These are phyloP conservation scores for Penaeus monodon DNA, from an alignment of 2,888 invertebrate genomes.

Conservation along the genomic window DNA sequence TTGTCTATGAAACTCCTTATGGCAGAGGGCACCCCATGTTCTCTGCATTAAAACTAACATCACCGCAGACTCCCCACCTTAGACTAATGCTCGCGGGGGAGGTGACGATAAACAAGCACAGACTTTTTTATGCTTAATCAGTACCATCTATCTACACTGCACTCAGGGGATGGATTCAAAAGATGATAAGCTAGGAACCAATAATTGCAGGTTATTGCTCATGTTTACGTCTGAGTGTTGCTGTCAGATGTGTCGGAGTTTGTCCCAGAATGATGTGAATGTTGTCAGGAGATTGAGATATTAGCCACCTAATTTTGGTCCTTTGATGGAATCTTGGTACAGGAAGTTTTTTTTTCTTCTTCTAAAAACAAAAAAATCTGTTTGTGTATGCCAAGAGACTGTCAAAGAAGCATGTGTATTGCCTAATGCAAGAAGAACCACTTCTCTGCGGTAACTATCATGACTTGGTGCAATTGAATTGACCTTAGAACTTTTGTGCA, in stretches of 20 bases:
- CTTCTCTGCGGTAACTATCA: slow-evolving; percentile 31
- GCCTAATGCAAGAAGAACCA: no score
- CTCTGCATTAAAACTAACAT: slow-evolving; percentile 21
- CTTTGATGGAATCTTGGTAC: no score
- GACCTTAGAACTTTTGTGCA: slow-evolving; percentile 38
- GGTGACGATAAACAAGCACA: slow-evolving; percentile 40
- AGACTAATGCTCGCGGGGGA: slow-evolving; percentile 24
- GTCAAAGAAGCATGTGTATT: no score
- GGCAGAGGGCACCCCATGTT: background rate
- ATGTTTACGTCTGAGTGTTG: slow-evolving; percentile 31
- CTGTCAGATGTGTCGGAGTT: no score
- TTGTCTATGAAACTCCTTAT: slow-evolving; percentile 26
- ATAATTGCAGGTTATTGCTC: slow-evolving; percentile 37
- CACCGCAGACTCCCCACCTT: slow-evolving; percentile 25
- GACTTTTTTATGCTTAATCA: slow-evolving; percentile 36
- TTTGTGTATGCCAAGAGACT: no score
- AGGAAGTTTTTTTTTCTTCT: no score
- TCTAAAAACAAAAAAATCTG: no score
- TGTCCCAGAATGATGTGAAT: no score
- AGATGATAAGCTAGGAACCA: slow-evolving; percentile 37
- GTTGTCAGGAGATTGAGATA: no score
- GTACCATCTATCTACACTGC: slow-evolving; percentile 46
- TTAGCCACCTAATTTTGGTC: no score
- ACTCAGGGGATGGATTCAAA: slow-evolving; percentile 55
- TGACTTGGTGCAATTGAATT: slow-evolving; percentile 47